These are phyloP conservation scores for Parazoanthus darwini DNA, from an alignment of 92 coral and sea anemone genomes.

Conservation along the genomic window DNA sequence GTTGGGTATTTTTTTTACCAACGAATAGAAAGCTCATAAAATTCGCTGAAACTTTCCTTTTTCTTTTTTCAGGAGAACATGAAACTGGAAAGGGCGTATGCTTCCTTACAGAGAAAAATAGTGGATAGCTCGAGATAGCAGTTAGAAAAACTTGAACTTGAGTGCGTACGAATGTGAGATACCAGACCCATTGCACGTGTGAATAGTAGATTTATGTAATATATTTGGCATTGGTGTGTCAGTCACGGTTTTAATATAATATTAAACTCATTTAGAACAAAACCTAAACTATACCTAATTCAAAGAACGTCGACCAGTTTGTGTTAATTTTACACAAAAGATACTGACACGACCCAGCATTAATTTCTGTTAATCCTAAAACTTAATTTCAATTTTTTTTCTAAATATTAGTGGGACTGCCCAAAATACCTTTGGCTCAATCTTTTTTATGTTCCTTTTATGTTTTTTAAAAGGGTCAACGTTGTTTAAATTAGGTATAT, in stretches of 20 bases:
- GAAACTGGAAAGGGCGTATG: conserved; percentile 91
- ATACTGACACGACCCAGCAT: neutral
- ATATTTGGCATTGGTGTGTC: neutral
- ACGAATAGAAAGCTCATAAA: neutral
- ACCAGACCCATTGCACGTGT: neutral
- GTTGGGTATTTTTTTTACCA: neutral
- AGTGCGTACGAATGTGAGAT: neutral
- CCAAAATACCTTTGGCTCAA: neutral
- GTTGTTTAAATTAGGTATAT: neutral
- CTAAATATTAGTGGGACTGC: neutral
- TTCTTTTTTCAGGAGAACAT: conserved; percentile 79
- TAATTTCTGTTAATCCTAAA: neutral
- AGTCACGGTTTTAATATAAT: neutral
- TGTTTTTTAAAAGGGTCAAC: neutral
- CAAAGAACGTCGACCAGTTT: neutral
- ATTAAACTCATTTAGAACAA: no score
- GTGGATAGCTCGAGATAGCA: conserved; percentile 67
- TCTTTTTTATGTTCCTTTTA: no score
- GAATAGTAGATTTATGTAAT: neutral
- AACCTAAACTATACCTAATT: neutral
- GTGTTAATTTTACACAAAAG: no score
- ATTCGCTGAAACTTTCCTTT: neutral
- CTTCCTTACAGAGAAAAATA: conserved; percentile 80
- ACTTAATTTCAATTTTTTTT: no score
- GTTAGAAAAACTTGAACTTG: neutral